Evolutionary conservation across 2,888 invertebrate genomes (phyloP).

Genomic region (Gonocerus acuteangulatus): DNA sequence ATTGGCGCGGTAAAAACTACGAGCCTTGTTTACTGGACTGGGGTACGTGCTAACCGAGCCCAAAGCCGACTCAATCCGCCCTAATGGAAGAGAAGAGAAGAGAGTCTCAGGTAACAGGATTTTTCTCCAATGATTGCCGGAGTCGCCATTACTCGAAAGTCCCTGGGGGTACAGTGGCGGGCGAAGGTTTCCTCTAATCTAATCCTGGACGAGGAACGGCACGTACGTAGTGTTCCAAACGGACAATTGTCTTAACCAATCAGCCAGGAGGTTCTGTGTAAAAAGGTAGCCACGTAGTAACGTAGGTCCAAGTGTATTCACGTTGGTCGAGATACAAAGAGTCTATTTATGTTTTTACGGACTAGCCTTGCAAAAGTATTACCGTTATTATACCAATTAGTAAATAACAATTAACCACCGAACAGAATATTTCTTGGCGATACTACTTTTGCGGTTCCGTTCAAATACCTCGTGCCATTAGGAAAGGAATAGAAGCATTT

Average conservation of each 20-base stretch:
- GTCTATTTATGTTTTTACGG: too few species aligned
- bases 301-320: too few species aligned
- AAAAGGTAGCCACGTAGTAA: too few species aligned
- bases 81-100: background rate
- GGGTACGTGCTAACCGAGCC: background rate
- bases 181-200: background rate
- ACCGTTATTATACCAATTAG: too few species aligned
- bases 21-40: background rate
- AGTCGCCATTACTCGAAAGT: background rate
- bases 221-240: background rate
- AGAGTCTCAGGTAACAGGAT: background rate
- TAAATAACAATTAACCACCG: too few species aligned
- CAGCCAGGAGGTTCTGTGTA: background rate
- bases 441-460: too few species aligned
- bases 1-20: too few species aligned
- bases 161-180: background rate
- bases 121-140: background rate
- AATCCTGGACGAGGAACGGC: background rate
- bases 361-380: too few species aligned
- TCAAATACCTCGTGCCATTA: too few species aligned
- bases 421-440: too few species aligned
- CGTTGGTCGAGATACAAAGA: too few species aligned
- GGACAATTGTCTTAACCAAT: slow-evolving; percentile 1
- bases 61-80: background rate
- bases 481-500: too few species aligned